These are phyloP conservation scores for Mus minutoides DNA, from an alignment of 2,797 vertebrate genomes.

Conservation along the genomic window DNA sequence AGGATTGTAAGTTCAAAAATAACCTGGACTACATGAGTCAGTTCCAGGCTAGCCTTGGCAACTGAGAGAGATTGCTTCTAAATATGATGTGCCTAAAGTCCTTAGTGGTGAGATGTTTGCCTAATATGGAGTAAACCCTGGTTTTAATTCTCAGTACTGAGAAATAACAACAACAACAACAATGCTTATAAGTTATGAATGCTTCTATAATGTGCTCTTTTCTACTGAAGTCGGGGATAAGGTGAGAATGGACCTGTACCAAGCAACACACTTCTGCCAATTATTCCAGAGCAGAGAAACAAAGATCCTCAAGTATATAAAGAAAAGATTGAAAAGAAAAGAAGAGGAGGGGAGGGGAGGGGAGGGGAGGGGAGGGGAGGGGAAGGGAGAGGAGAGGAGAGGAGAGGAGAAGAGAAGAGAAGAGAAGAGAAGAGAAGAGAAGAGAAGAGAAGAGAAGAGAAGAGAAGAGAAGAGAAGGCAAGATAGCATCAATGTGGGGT, in stretches of 20 bases:
- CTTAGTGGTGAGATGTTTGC: background rate
- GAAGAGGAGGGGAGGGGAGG: too few relatives aligned
- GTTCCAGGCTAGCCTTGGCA: background rate
- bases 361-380: too few relatives aligned
- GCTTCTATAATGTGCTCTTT: background rate
- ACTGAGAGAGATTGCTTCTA: background rate
- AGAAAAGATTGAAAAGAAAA: too few relatives aligned
- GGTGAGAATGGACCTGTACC: background rate
- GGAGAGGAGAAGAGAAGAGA: too few relatives aligned
- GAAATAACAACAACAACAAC: background rate
- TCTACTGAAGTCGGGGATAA: background rate
- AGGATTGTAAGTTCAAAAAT: background rate
- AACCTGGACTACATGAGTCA: background rate
- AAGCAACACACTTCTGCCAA: background rate
- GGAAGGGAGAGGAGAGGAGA: too few relatives aligned
- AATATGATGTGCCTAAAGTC: background rate
- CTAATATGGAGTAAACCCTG: background rate
- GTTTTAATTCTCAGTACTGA: background rate
- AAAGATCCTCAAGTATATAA: background rate
- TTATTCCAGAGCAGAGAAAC: background rate
- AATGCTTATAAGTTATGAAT: background rate
- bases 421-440: background rate
- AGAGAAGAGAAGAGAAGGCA: background rate
- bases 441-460: too few relatives aligned
- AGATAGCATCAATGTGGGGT: too few relatives aligned